Evolutionary conservation across 1,140 invertebrate species (phyloP).

Genomic region (Rhynchophorus ferrugineus): DNA sequence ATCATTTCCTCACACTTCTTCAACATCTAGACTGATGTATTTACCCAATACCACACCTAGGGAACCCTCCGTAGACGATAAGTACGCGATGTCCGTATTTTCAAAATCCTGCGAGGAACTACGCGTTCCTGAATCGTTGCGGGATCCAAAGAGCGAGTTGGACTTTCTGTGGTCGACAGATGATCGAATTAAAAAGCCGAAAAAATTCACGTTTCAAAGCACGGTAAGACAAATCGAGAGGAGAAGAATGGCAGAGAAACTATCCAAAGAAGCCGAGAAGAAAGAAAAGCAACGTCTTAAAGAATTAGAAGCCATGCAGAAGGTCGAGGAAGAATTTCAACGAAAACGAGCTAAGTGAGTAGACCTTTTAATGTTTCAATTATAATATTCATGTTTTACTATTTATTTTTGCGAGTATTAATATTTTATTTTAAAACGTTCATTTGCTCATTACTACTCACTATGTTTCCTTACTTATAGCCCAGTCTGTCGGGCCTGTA

Average conservation of each 20-base stretch:
- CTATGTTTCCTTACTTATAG: too few relatives aligned
- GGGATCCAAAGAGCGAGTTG: constrained; percentile 27
- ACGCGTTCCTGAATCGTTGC: constrained; percentile 24
- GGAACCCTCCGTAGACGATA: constrained; percentile 7
- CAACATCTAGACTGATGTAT: constrained; percentile 67
- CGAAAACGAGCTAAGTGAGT: constrained; percentile 36
- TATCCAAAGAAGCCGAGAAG: constrained; percentile 64
- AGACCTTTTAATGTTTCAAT: neutral
- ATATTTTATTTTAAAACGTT: too few relatives aligned
- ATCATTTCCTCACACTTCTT: constrained; percentile 12
- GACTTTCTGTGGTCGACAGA: constrained; percentile 19
- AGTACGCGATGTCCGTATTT: constrained; percentile 14
- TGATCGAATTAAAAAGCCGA: constrained; percentile 39
- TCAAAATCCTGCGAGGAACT: constrained; percentile 45
- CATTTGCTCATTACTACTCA: too few relatives aligned
- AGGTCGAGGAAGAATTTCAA: constrained; percentile 41
- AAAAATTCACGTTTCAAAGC: constrained; percentile 74
- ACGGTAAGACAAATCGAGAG: constrained; percentile 71
- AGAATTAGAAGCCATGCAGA: constrained; percentile 70
- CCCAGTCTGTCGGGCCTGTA: too few relatives aligned
- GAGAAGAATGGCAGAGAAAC: constrained; percentile 61
- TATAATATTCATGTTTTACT: neutral
- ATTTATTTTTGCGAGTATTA: too few relatives aligned
- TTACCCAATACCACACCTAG: constrained; percentile 50
- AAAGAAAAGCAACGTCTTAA: constrained; percentile 65